A percentile compares a stretch with the other conserved stretches of the same genome.
Conservation (phyloP, 2,113 vertebrate species). For the Ramphastos sulfuratus region DNA sequence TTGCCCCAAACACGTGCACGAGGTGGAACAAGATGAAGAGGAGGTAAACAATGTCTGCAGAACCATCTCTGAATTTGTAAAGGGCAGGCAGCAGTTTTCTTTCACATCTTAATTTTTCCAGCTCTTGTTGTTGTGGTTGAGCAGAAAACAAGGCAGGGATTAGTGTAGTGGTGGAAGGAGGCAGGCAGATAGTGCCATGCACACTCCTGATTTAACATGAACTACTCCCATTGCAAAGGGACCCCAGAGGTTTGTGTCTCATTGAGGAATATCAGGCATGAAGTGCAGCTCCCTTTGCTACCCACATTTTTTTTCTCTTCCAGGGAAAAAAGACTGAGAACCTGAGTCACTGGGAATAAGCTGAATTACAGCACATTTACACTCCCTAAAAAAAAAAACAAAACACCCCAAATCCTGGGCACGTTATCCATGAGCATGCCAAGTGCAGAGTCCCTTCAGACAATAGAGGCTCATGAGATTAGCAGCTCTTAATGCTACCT, state of each 20-base stretch:
- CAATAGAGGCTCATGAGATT: neutral
- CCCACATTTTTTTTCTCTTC: neutral
- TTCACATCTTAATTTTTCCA: neutral
- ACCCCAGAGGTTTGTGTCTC: slow-evolving; percentile 32
- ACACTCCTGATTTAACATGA: neutral
- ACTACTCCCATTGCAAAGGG: neutral
- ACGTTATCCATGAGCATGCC: neutral
- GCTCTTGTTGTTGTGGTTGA: neutral
- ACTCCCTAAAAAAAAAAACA: no score
- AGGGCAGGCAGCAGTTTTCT: rapidly evolving
- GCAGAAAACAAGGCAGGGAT: slow-evolving; percentile 16
- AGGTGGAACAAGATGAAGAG: neutral
- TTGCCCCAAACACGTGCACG: neutral
- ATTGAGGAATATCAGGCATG: slow-evolving; percentile 19
- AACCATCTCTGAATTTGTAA: neutral
- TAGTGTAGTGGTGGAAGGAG: slow-evolving; percentile 33
- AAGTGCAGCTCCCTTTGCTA: neutral
- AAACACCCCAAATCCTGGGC: neutral
- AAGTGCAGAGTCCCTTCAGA: neutral
- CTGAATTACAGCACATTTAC: neutral
- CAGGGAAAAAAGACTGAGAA: neutral
- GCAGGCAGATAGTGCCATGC: neutral
- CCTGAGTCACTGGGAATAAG: neutral
- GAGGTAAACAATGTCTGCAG: rapidly evolving
- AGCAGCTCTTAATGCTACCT: neutral